These are phyloP conservation scores for Apocrypta bakeri DNA, from an alignment of 1,140 invertebrate genomes.

Conservation along the genomic window DNA sequence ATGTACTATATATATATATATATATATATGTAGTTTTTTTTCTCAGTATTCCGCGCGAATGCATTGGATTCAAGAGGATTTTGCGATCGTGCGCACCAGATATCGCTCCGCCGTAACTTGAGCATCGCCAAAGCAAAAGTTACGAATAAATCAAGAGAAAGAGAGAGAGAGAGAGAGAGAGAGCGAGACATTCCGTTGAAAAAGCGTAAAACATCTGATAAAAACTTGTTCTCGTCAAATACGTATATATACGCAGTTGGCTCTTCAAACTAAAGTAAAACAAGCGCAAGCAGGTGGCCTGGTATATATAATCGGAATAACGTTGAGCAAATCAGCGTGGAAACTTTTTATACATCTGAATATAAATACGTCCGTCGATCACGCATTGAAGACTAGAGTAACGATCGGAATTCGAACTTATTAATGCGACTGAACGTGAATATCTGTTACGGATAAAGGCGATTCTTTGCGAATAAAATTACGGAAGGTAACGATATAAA, in stretches of 20 bases:
- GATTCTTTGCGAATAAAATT: background rate
- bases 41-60: too few species aligned
- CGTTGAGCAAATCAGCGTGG: background rate
- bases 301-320: conserved; percentile 1
- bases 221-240: background rate
- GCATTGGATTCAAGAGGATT: too few species aligned
- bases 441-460: too few species aligned
- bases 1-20: too few species aligned
- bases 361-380: background rate
- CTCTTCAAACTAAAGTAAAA: background rate
- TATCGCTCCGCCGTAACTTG: too few species aligned
- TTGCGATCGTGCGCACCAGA: too few species aligned
- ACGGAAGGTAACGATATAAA: background rate
- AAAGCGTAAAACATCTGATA: background rate
- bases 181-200: background rate
- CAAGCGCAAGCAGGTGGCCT: background rate
- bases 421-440: background rate
- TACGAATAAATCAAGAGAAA: background rate
- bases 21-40: too few species aligned
- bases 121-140: too few species aligned
- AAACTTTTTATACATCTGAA: conserved; percentile 9
- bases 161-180: too few species aligned
- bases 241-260: background rate
- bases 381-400: background rate
- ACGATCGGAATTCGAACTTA: conserved; percentile 5